A percentile compares a stretch with the other conserved stretches of the same genome.
Evolutionary conservation across 2,113 vertebrate species (phyloP).

Genomic region (Grammomys dolichurus): DNA sequence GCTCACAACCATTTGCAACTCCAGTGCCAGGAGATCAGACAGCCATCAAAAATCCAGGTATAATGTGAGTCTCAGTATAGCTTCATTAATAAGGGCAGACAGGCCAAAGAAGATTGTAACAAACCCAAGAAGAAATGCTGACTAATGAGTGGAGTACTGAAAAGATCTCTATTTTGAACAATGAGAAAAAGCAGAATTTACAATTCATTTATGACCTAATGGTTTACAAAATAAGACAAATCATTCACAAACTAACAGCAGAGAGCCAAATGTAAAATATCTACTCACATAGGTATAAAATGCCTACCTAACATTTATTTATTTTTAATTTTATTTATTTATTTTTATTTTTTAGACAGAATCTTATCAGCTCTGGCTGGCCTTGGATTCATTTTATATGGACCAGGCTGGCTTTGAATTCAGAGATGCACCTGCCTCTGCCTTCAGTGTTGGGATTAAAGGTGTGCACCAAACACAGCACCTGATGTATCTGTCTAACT

Average conservation of each 20-base stretch:
- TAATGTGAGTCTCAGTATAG: neutral
- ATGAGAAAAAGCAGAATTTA: slow-evolving; percentile 18
- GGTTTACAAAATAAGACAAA: slow-evolving; percentile 63
- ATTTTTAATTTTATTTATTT: neutral
- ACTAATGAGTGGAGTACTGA: neutral
- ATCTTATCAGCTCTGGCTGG: neutral
- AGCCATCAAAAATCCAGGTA: neutral
- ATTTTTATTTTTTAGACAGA: neutral
- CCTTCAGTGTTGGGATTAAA: neutral
- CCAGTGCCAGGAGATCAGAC: neutral
- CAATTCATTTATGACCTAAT: slow-evolving; percentile 62
- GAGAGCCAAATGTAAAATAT: slow-evolving; percentile 50
- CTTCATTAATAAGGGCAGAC: neutral
- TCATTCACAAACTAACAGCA: slow-evolving; percentile 57
- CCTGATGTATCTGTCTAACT: neutral
- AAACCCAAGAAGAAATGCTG: neutral
- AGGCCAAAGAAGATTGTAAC: neutral
- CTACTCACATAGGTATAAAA: neutral
- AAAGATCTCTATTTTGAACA: slow-evolving; percentile 14
- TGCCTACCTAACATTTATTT: neutral
- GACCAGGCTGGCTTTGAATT: neutral
- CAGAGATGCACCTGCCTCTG: neutral
- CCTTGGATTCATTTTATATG: neutral
- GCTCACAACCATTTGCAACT: neutral
- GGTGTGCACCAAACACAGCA: neutral